phyloP scores from a whole-genome alignment of 2,113 vertebrate species.

The Saimiri boliviensis region DNA sequence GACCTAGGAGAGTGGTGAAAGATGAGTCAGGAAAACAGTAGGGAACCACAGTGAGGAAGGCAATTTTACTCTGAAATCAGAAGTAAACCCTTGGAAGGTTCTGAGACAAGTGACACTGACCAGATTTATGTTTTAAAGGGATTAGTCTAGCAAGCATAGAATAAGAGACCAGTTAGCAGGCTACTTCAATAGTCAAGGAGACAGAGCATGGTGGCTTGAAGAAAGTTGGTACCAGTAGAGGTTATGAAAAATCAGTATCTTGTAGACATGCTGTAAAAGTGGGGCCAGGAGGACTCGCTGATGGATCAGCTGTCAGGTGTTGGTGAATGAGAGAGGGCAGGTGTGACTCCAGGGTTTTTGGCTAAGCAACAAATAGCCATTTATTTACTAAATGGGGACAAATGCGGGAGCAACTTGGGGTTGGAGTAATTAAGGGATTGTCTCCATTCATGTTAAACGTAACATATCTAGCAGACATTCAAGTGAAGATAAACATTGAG shows the following conservation, averaged over 20 bases:
- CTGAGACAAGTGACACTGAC: neutral
- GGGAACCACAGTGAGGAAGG: neutral
- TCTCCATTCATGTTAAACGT: neutral
- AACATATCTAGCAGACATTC: neutral
- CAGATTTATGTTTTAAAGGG: conserved; percentile 20
- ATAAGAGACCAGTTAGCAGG: neutral
- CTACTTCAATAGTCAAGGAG: neutral
- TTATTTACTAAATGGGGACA: neutral
- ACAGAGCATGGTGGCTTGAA: neutral
- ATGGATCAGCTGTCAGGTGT: neutral
- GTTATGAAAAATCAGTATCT: neutral
- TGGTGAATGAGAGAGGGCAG: neutral
- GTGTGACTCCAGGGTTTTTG: neutral
- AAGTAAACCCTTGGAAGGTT: neutral
- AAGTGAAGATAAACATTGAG: neutral
- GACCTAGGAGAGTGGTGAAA: neutral
- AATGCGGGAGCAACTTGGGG: neutral
- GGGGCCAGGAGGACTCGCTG: neutral
- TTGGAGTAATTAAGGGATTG: neutral
- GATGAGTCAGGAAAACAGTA: neutral
- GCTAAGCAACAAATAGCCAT: neutral
- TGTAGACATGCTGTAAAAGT: neutral
- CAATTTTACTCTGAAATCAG: neutral
- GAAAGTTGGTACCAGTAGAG: neutral
- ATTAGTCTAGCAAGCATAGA: neutral